Conservation (phyloP, 2,113 vertebrate species). For the Cottus gobio region DNA sequence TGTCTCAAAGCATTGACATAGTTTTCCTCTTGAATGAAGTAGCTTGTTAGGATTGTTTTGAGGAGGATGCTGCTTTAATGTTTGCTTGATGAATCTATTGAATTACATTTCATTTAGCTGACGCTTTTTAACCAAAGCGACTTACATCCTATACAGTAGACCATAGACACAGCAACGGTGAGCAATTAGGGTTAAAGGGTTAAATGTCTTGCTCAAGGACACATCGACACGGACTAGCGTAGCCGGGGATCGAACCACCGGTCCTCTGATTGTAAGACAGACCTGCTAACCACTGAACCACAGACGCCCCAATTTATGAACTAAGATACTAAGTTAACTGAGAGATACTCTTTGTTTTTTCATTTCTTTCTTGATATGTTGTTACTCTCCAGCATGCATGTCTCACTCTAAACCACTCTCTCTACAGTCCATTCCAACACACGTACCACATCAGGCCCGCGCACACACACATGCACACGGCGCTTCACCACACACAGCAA, state of each 20-base stretch:
- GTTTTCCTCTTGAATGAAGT: conserved; percentile 27
- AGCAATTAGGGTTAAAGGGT: too few relatives aligned
- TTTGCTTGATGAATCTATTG: conserved; percentile 40
- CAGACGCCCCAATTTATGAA: too few relatives aligned
- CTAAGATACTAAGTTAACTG: neutral
- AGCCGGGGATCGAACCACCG: too few relatives aligned
- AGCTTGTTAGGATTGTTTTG: conserved; percentile 49
- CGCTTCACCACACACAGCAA: conserved; percentile 24
- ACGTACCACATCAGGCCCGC: conserved; percentile 5
- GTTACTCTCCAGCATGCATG: conserved; percentile 16
- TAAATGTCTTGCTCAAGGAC: too few relatives aligned
- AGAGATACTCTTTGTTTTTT: conserved; percentile 38
- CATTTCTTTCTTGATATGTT: neutral
- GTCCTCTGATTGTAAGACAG: too few relatives aligned
- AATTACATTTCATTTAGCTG: too few relatives aligned
- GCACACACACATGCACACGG: neutral
- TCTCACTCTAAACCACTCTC: conserved; percentile 69
- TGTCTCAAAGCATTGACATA: conserved; percentile 12
- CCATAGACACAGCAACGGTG: too few relatives aligned
- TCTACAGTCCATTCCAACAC: conserved; percentile 57
- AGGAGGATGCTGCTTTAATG: neutral
- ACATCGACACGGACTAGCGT: too few relatives aligned
- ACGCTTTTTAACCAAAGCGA: too few relatives aligned
- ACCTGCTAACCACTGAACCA: too few relatives aligned
- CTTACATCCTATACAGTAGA: too few relatives aligned